A percentile compares a stretch with the other conserved stretches of the same genome.
Conservation (phyloP, 2,113 vertebrate species). For the Pseudolaguvia tuberculata region DNA sequence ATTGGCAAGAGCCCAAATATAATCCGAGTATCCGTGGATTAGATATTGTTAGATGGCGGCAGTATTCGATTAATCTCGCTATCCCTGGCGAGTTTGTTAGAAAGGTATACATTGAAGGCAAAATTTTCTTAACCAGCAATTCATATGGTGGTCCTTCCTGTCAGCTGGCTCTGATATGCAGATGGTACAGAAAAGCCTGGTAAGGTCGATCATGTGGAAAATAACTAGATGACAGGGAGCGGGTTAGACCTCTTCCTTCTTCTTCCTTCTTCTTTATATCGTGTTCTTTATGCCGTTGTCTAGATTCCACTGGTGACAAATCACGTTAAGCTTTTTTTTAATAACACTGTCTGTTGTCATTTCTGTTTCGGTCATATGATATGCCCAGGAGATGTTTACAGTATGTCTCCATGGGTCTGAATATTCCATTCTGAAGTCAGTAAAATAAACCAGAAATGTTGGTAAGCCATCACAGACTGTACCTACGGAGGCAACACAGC, state of each 20-base stretch:
- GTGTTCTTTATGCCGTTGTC: slow-evolving; percentile 38
- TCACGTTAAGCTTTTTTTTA: slow-evolving; percentile 37
- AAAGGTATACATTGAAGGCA: slow-evolving; percentile 56
- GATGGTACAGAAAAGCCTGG: slow-evolving; percentile 9
- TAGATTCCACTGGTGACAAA: slow-evolving; percentile 39
- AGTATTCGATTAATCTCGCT: slow-evolving; percentile 59
- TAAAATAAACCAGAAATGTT: slow-evolving; percentile 21
- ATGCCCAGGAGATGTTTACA: slow-evolving; percentile 30
- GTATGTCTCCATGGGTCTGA: slow-evolving; percentile 18
- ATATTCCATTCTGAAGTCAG: slow-evolving; percentile 7
- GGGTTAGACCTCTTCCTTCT: slow-evolving; percentile 11
- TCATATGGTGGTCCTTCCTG: slow-evolving; percentile 10
- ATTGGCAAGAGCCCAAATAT: slow-evolving; percentile 25
- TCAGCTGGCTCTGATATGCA: slow-evolving; percentile 20
- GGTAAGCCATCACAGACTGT: slow-evolving; percentile 38
- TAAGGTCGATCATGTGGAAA: slow-evolving; percentile 8
- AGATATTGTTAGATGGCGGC: slow-evolving; percentile 43
- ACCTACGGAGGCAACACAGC: slow-evolving; percentile 39
- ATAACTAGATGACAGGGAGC: slow-evolving; percentile 20
- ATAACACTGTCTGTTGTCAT: slow-evolving; percentile 29
- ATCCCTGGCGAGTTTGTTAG: slow-evolving; percentile 55
- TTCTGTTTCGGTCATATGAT: slow-evolving; percentile 33
- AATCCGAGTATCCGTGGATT: slow-evolving; percentile 15
- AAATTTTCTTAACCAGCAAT: slow-evolving; percentile 55
- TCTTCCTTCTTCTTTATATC: slow-evolving; percentile 19